A percentile compares a stretch with the other conserved stretches of the same genome.
phyloP scores from a whole-genome alignment of 2,797 vertebrate genomes.

The Cyclopterus lumpus region DNA sequence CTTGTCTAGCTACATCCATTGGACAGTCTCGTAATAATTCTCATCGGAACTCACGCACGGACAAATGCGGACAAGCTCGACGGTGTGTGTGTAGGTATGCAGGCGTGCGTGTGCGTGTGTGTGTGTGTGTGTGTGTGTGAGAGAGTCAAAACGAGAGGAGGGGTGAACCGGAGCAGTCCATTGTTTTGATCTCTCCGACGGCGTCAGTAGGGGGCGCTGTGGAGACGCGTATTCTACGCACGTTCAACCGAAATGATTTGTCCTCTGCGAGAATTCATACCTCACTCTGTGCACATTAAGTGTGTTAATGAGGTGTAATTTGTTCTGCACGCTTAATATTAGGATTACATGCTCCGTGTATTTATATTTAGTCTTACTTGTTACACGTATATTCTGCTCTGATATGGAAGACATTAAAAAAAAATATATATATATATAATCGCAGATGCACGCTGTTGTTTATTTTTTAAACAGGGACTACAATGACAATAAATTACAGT shows the following conservation, averaged over 20 bases:
- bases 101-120: not conserved
- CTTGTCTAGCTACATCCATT: no score
- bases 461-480: not conserved
- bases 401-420: not conserved
- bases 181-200: not conserved
- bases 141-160: not conserved
- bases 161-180: conserved; percentile 5
- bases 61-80: not conserved
- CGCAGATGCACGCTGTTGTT: not conserved
- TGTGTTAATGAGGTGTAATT: conserved; percentile 47
- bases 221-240: conserved; percentile 11
- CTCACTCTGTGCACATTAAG: conserved; percentile 18
- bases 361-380: conserved; percentile 12
- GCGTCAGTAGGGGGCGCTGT: conserved; percentile 63
- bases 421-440: no score
- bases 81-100: not conserved
- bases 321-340: conserved; percentile 33
- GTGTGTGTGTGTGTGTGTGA: no score
- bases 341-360: conserved; percentile 21
- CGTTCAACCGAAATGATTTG: not conserved
- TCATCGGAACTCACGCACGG: not conserved
- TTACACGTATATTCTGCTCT: rapidly evolving
- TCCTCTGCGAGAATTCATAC: not conserved
- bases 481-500: not conserved
- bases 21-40: no score